Evolutionary conservation across 1,140 invertebrate species (phyloP).

Genomic region (Drosophila nannoptera): DNA sequence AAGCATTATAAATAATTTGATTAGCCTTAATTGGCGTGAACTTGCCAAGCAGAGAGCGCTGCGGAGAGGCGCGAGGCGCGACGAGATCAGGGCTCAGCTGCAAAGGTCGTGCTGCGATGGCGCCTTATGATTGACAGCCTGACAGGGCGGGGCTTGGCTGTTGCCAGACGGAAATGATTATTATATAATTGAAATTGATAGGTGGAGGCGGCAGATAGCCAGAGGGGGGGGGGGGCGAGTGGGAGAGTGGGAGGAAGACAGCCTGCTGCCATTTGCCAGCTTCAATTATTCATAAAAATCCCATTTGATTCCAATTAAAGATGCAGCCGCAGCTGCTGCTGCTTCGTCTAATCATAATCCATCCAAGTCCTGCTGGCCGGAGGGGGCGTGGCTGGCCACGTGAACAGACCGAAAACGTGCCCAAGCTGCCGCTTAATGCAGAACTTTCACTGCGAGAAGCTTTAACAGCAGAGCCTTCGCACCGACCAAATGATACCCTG

Average conservation of each 20-base stretch:
- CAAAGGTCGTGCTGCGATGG: slow-evolving; percentile 30
- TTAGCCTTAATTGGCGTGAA: slow-evolving; percentile 75
- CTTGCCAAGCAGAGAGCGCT: slow-evolving; percentile 37
- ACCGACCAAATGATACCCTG: not conserved
- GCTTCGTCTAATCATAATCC: slow-evolving; percentile 53
- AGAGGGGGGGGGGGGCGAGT: not conserved
- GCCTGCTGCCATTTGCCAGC: slow-evolving; percentile 36
- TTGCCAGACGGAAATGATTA: slow-evolving; percentile 70
- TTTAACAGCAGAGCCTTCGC: slow-evolving; percentile 4
- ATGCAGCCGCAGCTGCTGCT: slow-evolving; percentile 56
- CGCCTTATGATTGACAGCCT: slow-evolving; percentile 66
- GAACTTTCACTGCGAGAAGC: not conserved
- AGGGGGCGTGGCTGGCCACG: not conserved
- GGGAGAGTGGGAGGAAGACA: too few relatives aligned
- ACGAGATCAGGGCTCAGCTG: not conserved
- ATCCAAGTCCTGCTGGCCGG: slow-evolving; percentile 15
- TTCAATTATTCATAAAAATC: slow-evolving; percentile 70
- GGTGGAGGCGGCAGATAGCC: slow-evolving; percentile 27
- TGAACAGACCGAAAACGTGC: slow-evolving; percentile 45
- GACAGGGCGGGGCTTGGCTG: slow-evolving; percentile 13
- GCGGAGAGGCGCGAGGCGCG: not conserved
- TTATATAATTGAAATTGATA: slow-evolving; percentile 78
- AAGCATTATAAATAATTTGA: slow-evolving; percentile 78
- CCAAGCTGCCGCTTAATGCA: slow-evolving; percentile 59
- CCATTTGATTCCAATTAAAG: slow-evolving; percentile 74